Conservation (phyloP, 2,797 vertebrate genomes). For the Lerista edwardsae region DNA sequence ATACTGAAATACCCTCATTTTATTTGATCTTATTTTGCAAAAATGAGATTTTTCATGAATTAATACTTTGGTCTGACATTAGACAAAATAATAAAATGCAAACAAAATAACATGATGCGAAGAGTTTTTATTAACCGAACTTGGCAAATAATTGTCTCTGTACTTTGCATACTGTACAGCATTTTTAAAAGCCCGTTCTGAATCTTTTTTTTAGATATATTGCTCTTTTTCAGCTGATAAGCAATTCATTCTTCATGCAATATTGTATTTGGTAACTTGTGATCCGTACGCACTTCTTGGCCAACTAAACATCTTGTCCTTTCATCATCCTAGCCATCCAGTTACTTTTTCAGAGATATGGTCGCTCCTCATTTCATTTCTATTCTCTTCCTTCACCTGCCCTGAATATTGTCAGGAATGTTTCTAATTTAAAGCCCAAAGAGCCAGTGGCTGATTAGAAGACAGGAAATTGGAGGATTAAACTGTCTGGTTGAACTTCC, state of each 20-base stretch:
- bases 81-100: slow-evolving; percentile 40
- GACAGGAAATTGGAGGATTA: slow-evolving; percentile 99
- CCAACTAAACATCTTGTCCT: slow-evolving; percentile 57
- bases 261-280: background rate
- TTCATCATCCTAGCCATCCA: slow-evolving; percentile 45
- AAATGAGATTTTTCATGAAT: slow-evolving; percentile 14
- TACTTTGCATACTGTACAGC: background rate
- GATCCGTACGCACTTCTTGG: slow-evolving; percentile 20
- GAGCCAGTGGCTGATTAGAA: slow-evolving; percentile 95
- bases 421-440: slow-evolving; percentile 93
- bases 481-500: slow-evolving; percentile 98
- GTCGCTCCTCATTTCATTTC: slow-evolving; percentile 69
- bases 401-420: slow-evolving; percentile 84
- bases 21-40: slow-evolving; percentile 37
- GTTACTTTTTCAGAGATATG: slow-evolving; percentile 64
- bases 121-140: slow-evolving; percentile 40
- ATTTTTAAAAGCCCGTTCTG: slow-evolving; percentile 28
- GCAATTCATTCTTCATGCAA: background rate
- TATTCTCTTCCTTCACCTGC: slow-evolving; percentile 79
- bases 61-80: slow-evolving; percentile 22
- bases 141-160: slow-evolving; percentile 1
- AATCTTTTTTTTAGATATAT: slow-evolving; percentile 44
- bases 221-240: slow-evolving; percentile 17
- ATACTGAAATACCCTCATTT: background rate
- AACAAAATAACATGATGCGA: slow-evolving; percentile 26